These are phyloP conservation scores for Paradoxurus hermaphroditus DNA, from an alignment of 2,113 vertebrate species.

Conservation along the genomic window DNA sequence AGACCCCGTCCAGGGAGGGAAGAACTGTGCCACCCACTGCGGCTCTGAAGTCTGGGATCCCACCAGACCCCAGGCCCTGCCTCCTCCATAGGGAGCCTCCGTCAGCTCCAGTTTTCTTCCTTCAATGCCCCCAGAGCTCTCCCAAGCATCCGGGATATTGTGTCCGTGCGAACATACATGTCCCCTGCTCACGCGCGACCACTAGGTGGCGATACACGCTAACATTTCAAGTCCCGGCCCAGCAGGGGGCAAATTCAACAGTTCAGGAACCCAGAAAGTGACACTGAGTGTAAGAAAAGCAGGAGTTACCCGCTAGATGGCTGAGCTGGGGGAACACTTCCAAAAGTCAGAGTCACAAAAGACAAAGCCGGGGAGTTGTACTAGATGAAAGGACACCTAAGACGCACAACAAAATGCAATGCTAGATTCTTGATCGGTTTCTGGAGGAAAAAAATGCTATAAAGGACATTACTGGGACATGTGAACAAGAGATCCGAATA, in stretches of 20 bases:
- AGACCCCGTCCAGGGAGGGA: not conserved
- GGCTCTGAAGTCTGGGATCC: not conserved
- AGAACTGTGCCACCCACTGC: not conserved
- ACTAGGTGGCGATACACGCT: conserved; percentile 23
- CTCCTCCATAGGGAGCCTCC: not conserved
- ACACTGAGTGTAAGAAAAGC: not conserved
- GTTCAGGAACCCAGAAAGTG: not conserved
- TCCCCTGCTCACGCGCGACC: not conserved
- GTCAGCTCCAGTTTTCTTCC: not conserved
- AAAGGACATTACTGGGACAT: not conserved
- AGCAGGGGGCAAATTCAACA: fast-evolving
- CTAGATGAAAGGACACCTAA: not conserved
- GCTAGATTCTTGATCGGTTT: not conserved
- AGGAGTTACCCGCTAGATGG: not conserved
- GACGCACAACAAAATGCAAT: not conserved
- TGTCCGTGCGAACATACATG: fast-evolving
- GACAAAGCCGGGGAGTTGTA: not conserved
- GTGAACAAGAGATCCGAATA: not conserved
- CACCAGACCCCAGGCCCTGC: not conserved
- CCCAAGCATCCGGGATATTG: not conserved
- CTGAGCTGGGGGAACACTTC: not conserved
- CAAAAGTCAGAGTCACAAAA: not conserved
- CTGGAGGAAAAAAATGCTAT: too few relatives aligned
- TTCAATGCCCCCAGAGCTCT: not conserved
- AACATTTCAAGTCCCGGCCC: not conserved